Percentiles rank a stretch among this genome's conserved stretches.
phyloP scores from a whole-genome alignment of 2,113 vertebrate species.

The Gymnogyps californianus region DNA sequence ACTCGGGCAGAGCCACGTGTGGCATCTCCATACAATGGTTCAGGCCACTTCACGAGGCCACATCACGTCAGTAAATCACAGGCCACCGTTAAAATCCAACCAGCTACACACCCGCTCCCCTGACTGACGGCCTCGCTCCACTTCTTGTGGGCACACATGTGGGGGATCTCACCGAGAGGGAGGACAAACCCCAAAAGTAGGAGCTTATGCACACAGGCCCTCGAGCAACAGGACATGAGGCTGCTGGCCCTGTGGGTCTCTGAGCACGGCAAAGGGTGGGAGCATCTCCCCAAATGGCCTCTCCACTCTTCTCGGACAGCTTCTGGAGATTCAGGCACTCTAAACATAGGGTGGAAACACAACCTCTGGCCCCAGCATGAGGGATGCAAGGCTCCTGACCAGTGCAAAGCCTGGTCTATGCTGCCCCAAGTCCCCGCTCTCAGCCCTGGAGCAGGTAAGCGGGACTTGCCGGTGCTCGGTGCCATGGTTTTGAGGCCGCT shows the following conservation, averaged over 20 bases:
- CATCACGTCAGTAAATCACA: not conserved
- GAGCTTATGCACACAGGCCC: not conserved
- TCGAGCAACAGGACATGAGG: fast-evolving
- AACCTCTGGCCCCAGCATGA: not conserved
- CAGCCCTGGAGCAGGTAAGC: not conserved
- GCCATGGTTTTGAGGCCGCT: fast-evolving
- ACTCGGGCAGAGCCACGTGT: fast-evolving
- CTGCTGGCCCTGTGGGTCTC: not conserved
- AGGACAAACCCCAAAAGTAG: not conserved
- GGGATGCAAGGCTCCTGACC: not conserved
- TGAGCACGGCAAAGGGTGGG: not conserved
- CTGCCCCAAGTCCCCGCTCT: not conserved
- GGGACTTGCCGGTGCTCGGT: not conserved
- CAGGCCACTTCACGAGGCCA: not conserved
- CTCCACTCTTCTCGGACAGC: not conserved
- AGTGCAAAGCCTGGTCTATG: not conserved
- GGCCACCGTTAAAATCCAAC: not conserved
- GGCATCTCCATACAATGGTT: not conserved
- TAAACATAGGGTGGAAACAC: not conserved
- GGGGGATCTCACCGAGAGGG: not conserved
- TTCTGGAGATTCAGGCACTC: not conserved
- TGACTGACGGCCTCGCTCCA: fast-evolving
- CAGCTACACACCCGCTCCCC: not conserved
- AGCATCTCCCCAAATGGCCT: not conserved
- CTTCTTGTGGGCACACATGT: not conserved